Percentiles rank a stretch among this genome's conserved stretches.
These are phyloP conservation scores for Drosophila kuntzei DNA, from an alignment of 2,888 invertebrate genomes.

Conservation along the genomic window DNA sequence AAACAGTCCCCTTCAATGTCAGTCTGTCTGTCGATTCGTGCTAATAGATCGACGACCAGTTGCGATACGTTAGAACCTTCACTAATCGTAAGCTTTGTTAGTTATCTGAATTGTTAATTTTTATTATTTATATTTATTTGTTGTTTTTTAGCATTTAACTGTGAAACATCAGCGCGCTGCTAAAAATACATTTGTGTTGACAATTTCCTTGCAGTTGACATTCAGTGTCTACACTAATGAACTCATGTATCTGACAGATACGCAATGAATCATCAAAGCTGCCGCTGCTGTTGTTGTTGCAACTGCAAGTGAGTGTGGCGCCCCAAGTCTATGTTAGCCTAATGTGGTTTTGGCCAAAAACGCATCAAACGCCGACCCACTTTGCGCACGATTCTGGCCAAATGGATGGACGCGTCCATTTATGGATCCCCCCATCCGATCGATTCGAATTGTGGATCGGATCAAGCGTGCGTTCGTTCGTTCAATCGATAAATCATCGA, in stretches of 20 bases:
- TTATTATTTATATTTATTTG: background rate
- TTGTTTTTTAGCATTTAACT: constrained; percentile 63
- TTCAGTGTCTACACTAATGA: constrained; percentile 79
- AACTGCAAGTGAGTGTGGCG: constrained; percentile 62
- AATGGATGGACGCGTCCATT: constrained; percentile 58
- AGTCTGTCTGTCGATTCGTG: constrained; percentile 9
- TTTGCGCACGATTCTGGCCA: constrained; percentile 72
- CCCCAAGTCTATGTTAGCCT: constrained; percentile 55
- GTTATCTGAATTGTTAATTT: constrained; percentile 47
- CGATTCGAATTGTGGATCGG: constrained; percentile 12
- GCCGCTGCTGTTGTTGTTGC: constrained; percentile 10
- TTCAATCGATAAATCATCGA: constrained; percentile 63
- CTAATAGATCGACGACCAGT: constrained; percentile 41
- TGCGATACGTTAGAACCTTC: constrained; percentile 47
- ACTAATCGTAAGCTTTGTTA: constrained; percentile 2
- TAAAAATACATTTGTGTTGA: constrained; percentile 64
- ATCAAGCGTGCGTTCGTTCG: constrained; percentile 49
- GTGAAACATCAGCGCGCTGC: constrained; percentile 61
- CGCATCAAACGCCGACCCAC: constrained; percentile 64
- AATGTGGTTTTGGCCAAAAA: constrained; percentile 65
- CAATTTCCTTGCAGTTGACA: constrained; percentile 82
- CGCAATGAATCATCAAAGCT: constrained; percentile 75
- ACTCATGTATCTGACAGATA: constrained; percentile 79
- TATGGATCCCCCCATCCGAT: constrained; percentile 40
- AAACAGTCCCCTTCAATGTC: constrained; percentile 42